A percentile compares a stretch with the other conserved stretches of the same genome.
These are phyloP conservation scores for Hyles lineata DNA, from an alignment of 2,888 invertebrate species.

Conservation along the genomic window DNA sequence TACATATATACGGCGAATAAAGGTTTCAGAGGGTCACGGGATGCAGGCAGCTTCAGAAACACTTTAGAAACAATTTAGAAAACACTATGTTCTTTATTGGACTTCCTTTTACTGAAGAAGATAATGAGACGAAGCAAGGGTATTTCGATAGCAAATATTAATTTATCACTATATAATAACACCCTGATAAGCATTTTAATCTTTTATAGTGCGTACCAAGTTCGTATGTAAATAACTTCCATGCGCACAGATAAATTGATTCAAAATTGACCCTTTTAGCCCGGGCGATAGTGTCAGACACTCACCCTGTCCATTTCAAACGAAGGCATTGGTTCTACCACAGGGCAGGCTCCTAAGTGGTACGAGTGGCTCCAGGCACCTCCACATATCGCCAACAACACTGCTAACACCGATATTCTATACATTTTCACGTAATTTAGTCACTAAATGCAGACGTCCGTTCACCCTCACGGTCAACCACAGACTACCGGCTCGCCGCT, in stretches of 20 bases:
- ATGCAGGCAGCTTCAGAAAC: no score
- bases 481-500: not conserved
- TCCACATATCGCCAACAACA: conserved; percentile 62
- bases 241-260: not conserved
- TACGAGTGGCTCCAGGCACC: conserved; percentile 86
- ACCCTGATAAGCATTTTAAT: no score
- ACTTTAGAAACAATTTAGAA: no score
- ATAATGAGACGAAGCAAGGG: no score
- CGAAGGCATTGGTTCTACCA: conserved; percentile 88
- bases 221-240: not conserved
- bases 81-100: no score
- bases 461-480: not conserved
- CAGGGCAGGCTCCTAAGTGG: conserved; percentile 90
- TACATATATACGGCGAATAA: no score
- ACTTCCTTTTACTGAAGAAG: no score
- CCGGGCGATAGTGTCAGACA: not conserved
- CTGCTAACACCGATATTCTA: conserved; percentile 49
- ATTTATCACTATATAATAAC: no score
- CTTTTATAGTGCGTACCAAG: no score
- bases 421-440: conserved; percentile 49
- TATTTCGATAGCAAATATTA: no score
- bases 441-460: conserved; percentile 32
- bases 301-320: conserved; percentile 91
- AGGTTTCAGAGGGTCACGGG: no score
- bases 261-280: not conserved